These are phyloP conservation scores for Daktulosphaira vitifoliae DNA, from an alignment of 1,140 invertebrate genomes.

Conservation along the genomic window DNA sequence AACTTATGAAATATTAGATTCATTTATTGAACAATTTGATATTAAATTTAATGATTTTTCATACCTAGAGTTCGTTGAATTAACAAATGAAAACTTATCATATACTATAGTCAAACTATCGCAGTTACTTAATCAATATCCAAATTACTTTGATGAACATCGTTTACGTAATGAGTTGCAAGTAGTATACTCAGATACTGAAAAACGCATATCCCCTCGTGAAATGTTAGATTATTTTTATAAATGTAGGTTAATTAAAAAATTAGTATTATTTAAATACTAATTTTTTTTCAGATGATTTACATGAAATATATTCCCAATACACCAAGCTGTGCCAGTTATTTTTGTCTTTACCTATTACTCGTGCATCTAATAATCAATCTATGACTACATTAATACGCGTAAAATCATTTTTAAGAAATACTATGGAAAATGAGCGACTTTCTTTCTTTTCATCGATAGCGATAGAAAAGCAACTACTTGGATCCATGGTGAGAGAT, in stretches of 20 bases:
- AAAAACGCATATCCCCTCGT: background rate
- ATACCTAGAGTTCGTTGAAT: background rate
- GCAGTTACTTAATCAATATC: background rate
- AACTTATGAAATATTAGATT: background rate
- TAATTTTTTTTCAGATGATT: constrained; percentile 1
- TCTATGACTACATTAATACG: background rate
- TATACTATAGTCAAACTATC: background rate
- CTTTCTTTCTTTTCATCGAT: background rate
- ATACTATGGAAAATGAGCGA: background rate
- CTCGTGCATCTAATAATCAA: background rate
- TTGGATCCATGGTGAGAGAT: background rate
- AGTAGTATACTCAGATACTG: background rate
- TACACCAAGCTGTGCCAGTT: background rate
- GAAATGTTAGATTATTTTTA: background rate
- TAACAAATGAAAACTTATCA: background rate
- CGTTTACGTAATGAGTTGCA: background rate
- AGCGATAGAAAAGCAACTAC: background rate
- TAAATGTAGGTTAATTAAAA: background rate
- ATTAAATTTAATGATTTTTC: background rate
- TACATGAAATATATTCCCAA: background rate
- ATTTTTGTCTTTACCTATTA: background rate
- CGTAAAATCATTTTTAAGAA: background rate
- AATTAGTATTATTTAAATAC: background rate
- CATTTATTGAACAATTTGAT: background rate
- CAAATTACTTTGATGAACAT: background rate